Evolutionary conservation across 2,797 vertebrate species (phyloP).

Genomic region (Micrastur ruficollis): DNA sequence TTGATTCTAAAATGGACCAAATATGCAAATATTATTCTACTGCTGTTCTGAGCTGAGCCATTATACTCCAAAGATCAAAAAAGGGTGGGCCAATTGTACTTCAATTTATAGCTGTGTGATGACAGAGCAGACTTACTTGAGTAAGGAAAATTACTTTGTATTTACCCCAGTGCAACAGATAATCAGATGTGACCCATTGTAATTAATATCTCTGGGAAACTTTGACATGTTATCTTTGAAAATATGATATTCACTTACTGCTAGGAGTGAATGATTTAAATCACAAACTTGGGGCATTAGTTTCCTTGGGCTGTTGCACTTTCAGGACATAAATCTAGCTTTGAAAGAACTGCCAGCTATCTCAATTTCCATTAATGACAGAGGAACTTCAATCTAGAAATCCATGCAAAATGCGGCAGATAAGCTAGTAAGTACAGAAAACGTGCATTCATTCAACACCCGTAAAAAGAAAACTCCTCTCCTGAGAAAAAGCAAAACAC

Average conservation of each 20-base stretch:
- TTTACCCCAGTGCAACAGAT: neutral
- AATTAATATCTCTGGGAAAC: slow-evolving; percentile 16
- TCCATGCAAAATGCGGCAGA: neutral
- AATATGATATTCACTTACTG: neutral
- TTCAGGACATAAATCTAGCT: neutral
- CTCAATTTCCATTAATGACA: slow-evolving; percentile 1
- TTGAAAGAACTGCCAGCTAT: neutral
- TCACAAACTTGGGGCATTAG: neutral
- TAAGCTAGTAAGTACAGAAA: neutral
- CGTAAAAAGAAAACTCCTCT: neutral
- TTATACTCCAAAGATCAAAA: neutral
- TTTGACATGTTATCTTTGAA: slow-evolving; percentile 2
- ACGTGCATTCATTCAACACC: neutral
- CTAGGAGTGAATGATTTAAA: neutral
- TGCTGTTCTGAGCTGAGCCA: neutral
- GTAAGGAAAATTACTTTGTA: neutral
- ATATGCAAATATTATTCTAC: slow-evolving; percentile 18
- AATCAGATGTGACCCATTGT: neutral
- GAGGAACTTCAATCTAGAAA: neutral
- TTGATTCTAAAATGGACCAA: slow-evolving; percentile 14
- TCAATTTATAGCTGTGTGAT: neutral
- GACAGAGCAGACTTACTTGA: neutral
- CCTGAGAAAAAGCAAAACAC: neutral
- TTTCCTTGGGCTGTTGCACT: neutral
- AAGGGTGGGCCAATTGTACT: neutral